Base-by-base conservation (phyloP, 2,113 vertebrate genomes). In the Bungarus multicinctus region DNA sequence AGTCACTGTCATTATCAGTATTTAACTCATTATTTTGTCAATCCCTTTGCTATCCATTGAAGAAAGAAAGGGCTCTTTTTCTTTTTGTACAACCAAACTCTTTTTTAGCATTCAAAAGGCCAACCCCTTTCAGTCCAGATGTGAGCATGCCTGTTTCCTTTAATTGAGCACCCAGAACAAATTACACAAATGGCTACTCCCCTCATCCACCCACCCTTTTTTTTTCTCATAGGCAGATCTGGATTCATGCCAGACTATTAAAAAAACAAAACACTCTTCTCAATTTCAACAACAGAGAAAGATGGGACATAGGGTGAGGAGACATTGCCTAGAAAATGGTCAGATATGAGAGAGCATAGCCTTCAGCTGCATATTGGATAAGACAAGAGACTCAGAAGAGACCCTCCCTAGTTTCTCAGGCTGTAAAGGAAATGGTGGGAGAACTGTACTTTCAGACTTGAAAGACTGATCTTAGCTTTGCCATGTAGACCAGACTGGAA, bases 21-120 rank as follows among this genome's bases (percentile, higher is more conserved):
- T 96, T 95, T 96, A 94, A 93, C 92, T 96, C 93, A 85, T 93
- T 27, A 53, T 43, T 95, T 91, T 92, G 92, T 89, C 90, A 93
- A 93, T 92, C 92, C 91, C 94, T 94, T 30, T 43, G 22, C 93
- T 64, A 96, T 93, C 93, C 64, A 90, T 92, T 92, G 86, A 94
- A 50, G 1, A 6, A 93, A 93, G 89, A 95, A 94, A 91, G 89
- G 89, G 58, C 25, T 39, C 69, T 1, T 5, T 25, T 50, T 18
- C 55, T 57, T 57, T 57, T 57, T 57, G 55, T 93, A 69, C 92
- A 92, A 89, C 22, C 92, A 95, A 88, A 91, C 90, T 30, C 93
- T 64, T 87, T 16, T 94, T 50, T 1, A 93, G 43, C 55, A 85
- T 95, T 89, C 45, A 93, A 53, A 94, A 93, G 58, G n/a, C 39